phyloP scores from a whole-genome alignment of 2,113 vertebrate genomes.

The Cochlearius cochlearius region DNA sequence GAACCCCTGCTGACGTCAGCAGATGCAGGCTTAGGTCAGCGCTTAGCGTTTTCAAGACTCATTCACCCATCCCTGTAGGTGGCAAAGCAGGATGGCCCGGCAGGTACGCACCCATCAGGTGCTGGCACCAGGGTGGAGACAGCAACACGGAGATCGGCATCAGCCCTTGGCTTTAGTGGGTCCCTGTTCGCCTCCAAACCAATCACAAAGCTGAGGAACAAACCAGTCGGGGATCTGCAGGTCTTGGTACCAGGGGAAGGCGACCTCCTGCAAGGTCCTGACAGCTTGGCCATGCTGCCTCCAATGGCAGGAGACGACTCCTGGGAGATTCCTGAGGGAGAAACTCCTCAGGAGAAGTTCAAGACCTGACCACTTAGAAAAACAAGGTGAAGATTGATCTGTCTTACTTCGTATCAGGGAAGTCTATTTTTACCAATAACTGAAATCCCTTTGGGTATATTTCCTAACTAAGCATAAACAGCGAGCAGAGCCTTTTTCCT shows the following conservation, averaged over 20 bases:
- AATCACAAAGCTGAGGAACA: background rate
- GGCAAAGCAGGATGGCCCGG: background rate
- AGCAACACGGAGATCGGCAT: too few species aligned
- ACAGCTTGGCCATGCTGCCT: background rate
- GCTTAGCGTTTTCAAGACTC: background rate
- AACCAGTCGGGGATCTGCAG: background rate
- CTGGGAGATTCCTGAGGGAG: background rate
- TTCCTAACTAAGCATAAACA: background rate
- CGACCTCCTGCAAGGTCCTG: background rate
- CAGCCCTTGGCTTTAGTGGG: background rate
- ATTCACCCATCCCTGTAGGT: fast-evolving
- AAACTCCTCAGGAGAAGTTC: background rate
- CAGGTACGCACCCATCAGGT: fast-evolving
- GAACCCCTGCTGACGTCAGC: background rate
- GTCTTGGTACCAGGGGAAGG: background rate
- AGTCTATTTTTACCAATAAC: background rate
- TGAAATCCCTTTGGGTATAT: background rate
- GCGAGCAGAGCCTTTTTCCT: background rate
- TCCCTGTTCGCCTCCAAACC: background rate
- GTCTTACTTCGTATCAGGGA: background rate
- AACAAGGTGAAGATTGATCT: background rate
- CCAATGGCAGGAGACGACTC: fast-evolving
- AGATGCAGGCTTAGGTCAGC: fast-evolving
- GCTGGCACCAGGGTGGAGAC: fast-evolving
- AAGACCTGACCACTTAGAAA: background rate